Evolutionary conservation across 1,140 invertebrate species (phyloP).

Genomic region (Camponotus pennsylvanicus): DNA sequence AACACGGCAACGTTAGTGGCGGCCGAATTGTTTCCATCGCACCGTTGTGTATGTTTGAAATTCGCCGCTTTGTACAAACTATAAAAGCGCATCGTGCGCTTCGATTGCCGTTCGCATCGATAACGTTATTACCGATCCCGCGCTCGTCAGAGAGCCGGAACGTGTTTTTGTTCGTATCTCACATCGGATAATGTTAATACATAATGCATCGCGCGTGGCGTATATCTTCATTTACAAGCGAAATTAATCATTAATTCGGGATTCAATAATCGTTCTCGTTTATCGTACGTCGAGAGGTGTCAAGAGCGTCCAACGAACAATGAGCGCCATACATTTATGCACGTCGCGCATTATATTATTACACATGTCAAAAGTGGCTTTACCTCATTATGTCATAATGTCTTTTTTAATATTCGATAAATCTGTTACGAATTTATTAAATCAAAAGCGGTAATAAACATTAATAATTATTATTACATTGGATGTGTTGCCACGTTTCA

Average conservation of each 20-base stretch:
- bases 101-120: constrained; percentile 26
- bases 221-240: constrained; percentile 62
- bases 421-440: constrained; percentile 49
- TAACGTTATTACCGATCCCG: constrained; percentile 34
- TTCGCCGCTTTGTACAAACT: constrained; percentile 49
- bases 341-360: constrained; percentile 17
- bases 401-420: constrained; percentile 55
- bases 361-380: constrained; percentile 47
- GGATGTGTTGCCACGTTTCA: constrained; percentile 16
- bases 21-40: constrained; percentile 52
- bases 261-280: constrained; percentile 60
- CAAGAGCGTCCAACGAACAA: constrained; percentile 45
- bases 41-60: constrained; percentile 25
- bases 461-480: constrained; percentile 49
- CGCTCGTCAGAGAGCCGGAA: constrained; percentile 48
- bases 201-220: constrained; percentile 49
- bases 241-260: constrained; percentile 61
- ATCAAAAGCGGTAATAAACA: constrained; percentile 55
- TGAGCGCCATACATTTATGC: constrained; percentile 47
- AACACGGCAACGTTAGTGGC: constrained; percentile 32
- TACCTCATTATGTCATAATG: constrained; percentile 45
- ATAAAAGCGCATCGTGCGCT: constrained; percentile 30
- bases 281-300: constrained; percentile 57
- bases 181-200: constrained; percentile 52
- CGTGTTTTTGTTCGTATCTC: constrained; percentile 56